phyloP scores from a whole-genome alignment of 2,797 vertebrate species.

The Syncerus caffer region DNA sequence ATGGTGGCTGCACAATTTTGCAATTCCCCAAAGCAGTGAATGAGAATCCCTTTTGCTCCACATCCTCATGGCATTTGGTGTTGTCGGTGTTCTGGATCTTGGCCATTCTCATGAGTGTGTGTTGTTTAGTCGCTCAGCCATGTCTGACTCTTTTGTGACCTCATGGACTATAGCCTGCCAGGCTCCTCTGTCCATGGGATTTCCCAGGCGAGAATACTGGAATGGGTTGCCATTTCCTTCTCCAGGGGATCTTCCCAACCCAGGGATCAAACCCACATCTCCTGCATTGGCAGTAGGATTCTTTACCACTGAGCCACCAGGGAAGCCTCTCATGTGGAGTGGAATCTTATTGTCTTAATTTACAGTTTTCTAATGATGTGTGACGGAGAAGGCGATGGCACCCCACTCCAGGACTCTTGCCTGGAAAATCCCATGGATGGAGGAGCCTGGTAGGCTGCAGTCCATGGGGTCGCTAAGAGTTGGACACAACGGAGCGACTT shows the following conservation, averaged over 20 bases:
- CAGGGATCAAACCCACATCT: background rate
- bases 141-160: background rate
- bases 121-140: background rate
- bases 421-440: too few species aligned
- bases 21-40: too few species aligned
- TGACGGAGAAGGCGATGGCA: background rate
- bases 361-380: background rate
- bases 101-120: background rate
- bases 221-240: background rate
- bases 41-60: background rate
- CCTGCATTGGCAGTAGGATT: background rate
- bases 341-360: background rate
- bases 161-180: background rate
- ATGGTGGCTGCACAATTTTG: background rate
- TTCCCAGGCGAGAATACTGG: background rate
- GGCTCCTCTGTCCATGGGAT: background rate
- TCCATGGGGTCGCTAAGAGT: too few species aligned
- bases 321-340: background rate
- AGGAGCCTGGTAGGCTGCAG: too few species aligned
- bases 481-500: too few species aligned
- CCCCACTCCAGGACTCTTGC: too few species aligned
- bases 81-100: background rate
- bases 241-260: background rate
- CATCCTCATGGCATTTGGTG: background rate
- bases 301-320: background rate